Conservation (phyloP, 2,888 invertebrate species). For the Carpatolechia fugitivella region DNA sequence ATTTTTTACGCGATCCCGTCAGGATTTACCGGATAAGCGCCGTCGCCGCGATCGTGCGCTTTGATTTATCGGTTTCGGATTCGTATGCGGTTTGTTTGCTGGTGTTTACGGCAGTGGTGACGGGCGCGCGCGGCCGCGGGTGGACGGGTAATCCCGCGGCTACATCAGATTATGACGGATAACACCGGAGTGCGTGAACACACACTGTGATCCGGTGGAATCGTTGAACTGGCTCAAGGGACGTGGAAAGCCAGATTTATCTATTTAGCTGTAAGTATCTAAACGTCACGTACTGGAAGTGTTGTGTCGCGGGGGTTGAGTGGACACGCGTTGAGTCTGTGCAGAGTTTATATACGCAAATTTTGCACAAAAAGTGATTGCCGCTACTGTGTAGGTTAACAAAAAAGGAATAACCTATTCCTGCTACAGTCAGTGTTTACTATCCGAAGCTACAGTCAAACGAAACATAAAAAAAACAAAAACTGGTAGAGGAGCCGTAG, state of each 20-base stretch:
- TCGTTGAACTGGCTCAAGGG: constrained; percentile 11
- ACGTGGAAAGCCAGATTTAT: constrained; percentile 30
- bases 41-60: constrained; percentile 75
- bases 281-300: not conserved
- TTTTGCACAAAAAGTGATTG: too few relatives aligned
- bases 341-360: too few relatives aligned
- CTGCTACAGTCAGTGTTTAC: too few relatives aligned
- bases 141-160: constrained; percentile 72
- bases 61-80: constrained; percentile 78
- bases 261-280: constrained; percentile 50
- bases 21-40: constrained; percentile 78
- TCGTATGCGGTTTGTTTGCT: constrained; percentile 65
- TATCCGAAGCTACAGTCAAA: not conserved
- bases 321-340: not conserved
- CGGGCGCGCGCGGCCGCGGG: constrained; percentile 55
- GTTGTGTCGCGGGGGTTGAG: not conserved
- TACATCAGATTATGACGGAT: constrained; percentile 76
- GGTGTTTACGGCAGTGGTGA: constrained; percentile 78
- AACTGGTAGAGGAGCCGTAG: too few relatives aligned
- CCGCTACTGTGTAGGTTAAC: too few relatives aligned
- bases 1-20: constrained; percentile 80
- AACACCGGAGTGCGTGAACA: constrained; percentile 67
- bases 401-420: too few relatives aligned
- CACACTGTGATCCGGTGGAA: constrained; percentile 50
- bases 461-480: not conserved